Evolutionary conservation across 2,113 vertebrate species (phyloP).

Genomic region (Lepisosteus osseus): DNA sequence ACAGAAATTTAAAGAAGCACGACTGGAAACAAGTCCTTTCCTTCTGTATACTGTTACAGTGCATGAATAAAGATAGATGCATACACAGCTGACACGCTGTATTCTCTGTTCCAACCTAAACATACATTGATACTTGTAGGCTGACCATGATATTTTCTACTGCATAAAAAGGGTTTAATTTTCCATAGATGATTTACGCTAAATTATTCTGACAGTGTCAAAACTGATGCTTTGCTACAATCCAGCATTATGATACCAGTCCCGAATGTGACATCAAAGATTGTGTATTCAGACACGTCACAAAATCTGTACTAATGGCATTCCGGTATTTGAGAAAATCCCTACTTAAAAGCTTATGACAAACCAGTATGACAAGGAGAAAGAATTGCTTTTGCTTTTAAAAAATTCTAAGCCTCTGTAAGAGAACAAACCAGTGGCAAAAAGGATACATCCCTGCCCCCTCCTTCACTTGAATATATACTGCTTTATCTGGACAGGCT

Average conservation of each 20-base stretch:
- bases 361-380: constrained; percentile 61
- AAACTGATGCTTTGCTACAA: constrained; percentile 52
- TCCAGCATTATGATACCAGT: constrained; percentile 60
- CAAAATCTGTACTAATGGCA: constrained; percentile 60
- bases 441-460: neutral
- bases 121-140: neutral
- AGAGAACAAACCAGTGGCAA: constrained; percentile 7
- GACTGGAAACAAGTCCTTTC: constrained; percentile 7
- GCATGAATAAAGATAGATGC: neutral
- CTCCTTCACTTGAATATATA: constrained; percentile 7
- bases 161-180: constrained; percentile 59
- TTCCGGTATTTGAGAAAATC: constrained; percentile 69
- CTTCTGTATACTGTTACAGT: constrained; percentile 11
- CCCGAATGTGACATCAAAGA: constrained; percentile 65
- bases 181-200: constrained; percentile 35
- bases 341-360: constrained; percentile 65
- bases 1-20: constrained; percentile 20
- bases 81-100: neutral
- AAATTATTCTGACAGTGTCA: constrained; percentile 61
- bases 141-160: constrained; percentile 33
- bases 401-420: constrained; percentile 33
- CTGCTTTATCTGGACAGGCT: constrained; percentile 37
- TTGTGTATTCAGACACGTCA: constrained; percentile 46
- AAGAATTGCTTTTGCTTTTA: constrained; percentile 65
- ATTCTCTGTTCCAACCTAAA: constrained; percentile 20